These are phyloP conservation scores for Meloe dianella DNA, from an alignment of 2,888 invertebrate species.

Conservation along the genomic window DNA sequence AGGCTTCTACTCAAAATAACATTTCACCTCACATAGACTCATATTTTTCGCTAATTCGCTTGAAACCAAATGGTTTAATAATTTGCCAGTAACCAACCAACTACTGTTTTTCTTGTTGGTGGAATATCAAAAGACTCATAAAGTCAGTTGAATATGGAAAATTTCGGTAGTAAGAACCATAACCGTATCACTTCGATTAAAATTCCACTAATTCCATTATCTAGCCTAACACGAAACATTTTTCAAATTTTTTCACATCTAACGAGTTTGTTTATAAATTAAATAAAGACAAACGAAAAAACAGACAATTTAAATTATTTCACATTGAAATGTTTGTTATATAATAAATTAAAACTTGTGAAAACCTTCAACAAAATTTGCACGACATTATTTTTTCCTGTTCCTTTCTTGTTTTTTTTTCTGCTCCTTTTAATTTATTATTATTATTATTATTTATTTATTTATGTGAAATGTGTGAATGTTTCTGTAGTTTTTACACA, in stretches of 20 bases:
- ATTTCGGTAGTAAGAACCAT: background rate
- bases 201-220: background rate
- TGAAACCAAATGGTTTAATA: too few species aligned
- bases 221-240: too few species aligned
- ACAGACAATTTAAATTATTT: background rate
- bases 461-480: slow-evolving; percentile 8
- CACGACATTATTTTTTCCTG: background rate
- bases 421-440: background rate
- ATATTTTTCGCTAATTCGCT: too few species aligned
- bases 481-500: slow-evolving; percentile 12
- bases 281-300: background rate
- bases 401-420: background rate
- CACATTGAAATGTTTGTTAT: background rate
- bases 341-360: background rate
- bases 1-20: too few species aligned
- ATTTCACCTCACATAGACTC: too few species aligned
- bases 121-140: background rate
- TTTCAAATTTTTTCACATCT: too few species aligned
- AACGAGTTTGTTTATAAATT: background rate
- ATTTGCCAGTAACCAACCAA: too few species aligned
- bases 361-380: slow-evolving; percentile 1
- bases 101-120: background rate
- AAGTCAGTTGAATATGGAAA: background rate
- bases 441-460: slow-evolving; percentile 11
- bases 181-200: background rate